Percentiles rank a stretch among this genome's conserved stretches.
Evolutionary conservation across 2,797 vertebrate genomes (phyloP).

Genomic region (Myripristis jacobus): DNA sequence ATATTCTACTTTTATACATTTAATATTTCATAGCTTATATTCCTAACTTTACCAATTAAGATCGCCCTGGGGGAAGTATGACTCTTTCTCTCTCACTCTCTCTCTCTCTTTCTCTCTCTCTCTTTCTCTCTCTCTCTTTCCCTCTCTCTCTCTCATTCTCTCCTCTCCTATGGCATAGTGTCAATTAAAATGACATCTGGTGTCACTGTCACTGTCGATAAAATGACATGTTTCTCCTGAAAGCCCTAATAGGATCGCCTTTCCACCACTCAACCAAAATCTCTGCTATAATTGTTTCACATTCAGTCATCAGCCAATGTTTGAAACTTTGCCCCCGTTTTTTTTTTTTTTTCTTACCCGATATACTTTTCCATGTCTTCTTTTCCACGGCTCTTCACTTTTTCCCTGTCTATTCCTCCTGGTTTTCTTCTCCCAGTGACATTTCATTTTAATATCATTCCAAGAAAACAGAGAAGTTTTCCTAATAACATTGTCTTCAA

Average conservation of each 20-base stretch:
- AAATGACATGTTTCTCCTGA: constrained; percentile 73
- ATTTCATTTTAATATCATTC: neutral
- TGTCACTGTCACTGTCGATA: constrained; percentile 80
- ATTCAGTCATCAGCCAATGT: constrained; percentile 62
- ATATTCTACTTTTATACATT: constrained; percentile 73
- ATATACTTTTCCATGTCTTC: constrained; percentile 12
- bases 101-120: constrained; percentile 2
- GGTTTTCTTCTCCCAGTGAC: neutral
- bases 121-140: constrained; percentile 3
- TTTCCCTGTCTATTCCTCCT: neutral
- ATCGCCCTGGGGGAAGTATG: constrained; percentile 70
- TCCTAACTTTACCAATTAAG: constrained; percentile 83
- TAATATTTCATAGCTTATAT: constrained; percentile 75
- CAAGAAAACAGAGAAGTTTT: neutral
- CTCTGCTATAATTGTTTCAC: constrained; percentile 69
- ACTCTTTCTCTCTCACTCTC: constrained; percentile 36
- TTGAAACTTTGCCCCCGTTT: constrained; percentile 56
- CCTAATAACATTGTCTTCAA: neutral
- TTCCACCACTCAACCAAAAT: constrained; percentile 68
- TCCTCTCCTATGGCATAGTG: constrained; percentile 72
- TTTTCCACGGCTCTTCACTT: constrained; percentile 8
- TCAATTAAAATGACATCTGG: constrained; percentile 84
- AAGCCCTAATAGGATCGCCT: constrained; percentile 71
- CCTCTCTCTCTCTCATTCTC: constrained; percentile 42
- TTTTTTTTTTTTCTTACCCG: constrained; percentile 6